phyloP scores from a whole-genome alignment of 2,113 vertebrate genomes.

The Aegypius monachus region DNA sequence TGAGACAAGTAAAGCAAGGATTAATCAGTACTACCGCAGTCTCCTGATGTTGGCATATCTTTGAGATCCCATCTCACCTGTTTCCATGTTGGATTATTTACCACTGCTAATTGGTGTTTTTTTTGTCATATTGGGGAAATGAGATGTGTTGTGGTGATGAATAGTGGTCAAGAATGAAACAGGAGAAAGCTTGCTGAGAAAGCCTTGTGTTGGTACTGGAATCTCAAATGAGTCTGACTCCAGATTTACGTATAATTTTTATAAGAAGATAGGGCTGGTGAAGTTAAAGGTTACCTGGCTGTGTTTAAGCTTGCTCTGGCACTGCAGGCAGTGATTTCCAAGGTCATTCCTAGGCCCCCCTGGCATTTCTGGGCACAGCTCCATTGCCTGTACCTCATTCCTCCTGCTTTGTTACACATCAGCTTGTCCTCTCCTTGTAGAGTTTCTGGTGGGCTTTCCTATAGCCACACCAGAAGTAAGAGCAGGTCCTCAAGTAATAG shows the following conservation, averaged over 20 bases:
- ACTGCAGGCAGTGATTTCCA: not conserved
- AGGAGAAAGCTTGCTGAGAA: not conserved
- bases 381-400: not conserved
- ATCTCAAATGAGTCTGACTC: not conserved
- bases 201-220: not conserved
- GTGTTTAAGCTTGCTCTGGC: not conserved
- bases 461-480: not conserved
- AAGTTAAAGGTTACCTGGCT: not conserved
- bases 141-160: not conserved
- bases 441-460: not conserved
- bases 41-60: not conserved
- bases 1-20: not conserved
- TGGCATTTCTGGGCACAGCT: not conserved
- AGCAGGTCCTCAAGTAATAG: not conserved
- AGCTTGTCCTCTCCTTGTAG: not conserved
- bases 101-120: not conserved
- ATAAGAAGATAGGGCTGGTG: no score
- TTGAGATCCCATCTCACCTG: not conserved
- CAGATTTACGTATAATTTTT: not conserved
- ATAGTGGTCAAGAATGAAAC: not conserved
- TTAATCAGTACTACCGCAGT: not conserved
- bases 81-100: not conserved
- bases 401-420: not conserved
- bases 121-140: not conserved
- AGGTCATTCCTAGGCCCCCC: not conserved